Evolutionary conservation across 2,888 invertebrate genomes (phyloP).

Genomic region (Apocheima hispidaria): DNA sequence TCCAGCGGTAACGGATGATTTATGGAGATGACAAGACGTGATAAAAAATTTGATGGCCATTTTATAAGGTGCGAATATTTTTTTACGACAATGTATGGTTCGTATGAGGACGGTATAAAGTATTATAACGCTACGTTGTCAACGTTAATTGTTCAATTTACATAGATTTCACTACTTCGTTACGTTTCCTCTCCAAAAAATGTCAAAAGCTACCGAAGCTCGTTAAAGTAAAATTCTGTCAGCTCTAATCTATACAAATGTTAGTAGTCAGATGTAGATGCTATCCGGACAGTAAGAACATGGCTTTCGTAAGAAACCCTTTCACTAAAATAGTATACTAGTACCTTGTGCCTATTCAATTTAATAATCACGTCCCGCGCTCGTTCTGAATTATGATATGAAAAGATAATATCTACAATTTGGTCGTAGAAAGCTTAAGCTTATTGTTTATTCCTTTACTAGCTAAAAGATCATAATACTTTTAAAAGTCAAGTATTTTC

Average conservation of each 20-base stretch:
- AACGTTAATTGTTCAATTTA: neutral
- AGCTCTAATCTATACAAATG: constrained; percentile 12
- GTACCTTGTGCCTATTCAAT: constrained; percentile 20
- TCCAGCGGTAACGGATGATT: constrained; percentile 14
- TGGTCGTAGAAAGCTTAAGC: constrained; percentile 21
- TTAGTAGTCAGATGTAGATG: constrained; percentile 12
- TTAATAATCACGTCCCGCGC: constrained; percentile 33
- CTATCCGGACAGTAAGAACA: constrained; percentile 12
- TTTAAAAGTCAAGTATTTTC: neutral
- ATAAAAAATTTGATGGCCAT: constrained; percentile 12
- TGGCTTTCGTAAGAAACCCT: constrained; percentile 26
- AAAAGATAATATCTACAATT: constrained; percentile 23
- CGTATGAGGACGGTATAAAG: neutral
- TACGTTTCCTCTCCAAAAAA: neutral
- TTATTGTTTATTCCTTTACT: neutral
- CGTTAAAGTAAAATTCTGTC: constrained; percentile 2
- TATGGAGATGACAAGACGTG: constrained; percentile 25
- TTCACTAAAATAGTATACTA: constrained; percentile 18
- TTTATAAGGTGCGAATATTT: constrained; percentile 19
- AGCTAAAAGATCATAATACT: neutral
- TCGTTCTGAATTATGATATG: constrained; percentile 31
- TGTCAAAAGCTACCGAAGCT: neutral
- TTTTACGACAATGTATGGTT: neutral
- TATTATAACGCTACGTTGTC: neutral
- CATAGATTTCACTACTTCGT: neutral